Evolutionary conservation across 1,140 invertebrate genomes (phyloP).

Genomic region (Drosophila tani): DNA sequence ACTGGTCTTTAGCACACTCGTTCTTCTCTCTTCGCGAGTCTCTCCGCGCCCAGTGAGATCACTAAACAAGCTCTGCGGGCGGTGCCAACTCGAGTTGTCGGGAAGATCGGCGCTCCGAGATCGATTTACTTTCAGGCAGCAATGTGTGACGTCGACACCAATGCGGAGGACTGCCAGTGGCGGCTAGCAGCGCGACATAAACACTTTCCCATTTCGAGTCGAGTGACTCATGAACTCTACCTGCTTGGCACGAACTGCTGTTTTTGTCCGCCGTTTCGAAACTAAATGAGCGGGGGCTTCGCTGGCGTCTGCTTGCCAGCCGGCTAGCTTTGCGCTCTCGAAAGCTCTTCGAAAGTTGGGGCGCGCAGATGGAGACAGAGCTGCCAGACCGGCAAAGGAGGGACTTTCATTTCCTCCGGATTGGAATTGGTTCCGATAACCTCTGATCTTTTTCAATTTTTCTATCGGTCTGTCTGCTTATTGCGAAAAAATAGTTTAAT

Average conservation of each 20-base stretch:
- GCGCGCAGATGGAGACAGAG: background rate
- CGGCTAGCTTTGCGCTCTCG: background rate
- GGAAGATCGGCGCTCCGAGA: slow-evolving; percentile 5
- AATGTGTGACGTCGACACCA: slow-evolving; percentile 3
- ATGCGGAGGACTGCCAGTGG: background rate
- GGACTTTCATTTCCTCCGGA: background rate
- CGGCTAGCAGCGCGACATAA: background rate
- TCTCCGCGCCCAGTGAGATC: slow-evolving; percentile 21
- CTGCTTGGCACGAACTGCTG: slow-evolving; percentile 6
- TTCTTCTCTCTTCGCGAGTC: background rate
- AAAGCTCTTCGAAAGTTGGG: slow-evolving; percentile 10
- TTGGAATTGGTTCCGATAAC: background rate
- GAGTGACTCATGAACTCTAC: slow-evolving; percentile 23
- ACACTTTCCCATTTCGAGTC: slow-evolving; percentile 19
- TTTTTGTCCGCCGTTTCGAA: slow-evolving; percentile 8
- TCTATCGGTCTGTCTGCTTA: background rate
- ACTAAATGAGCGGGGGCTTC: slow-evolving; percentile 1
- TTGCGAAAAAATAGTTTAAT: background rate
- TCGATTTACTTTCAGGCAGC: slow-evolving; percentile 10
- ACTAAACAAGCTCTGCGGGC: slow-evolving; percentile 2
- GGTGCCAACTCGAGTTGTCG: background rate
- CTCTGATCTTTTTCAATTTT: background rate
- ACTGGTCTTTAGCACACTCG: slow-evolving; percentile 33
- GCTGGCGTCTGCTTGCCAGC: background rate
- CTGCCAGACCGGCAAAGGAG: background rate